Base-by-base conservation (phyloP, 2,113 vertebrate genomes). In the Syngnathus typhle region DNA sequence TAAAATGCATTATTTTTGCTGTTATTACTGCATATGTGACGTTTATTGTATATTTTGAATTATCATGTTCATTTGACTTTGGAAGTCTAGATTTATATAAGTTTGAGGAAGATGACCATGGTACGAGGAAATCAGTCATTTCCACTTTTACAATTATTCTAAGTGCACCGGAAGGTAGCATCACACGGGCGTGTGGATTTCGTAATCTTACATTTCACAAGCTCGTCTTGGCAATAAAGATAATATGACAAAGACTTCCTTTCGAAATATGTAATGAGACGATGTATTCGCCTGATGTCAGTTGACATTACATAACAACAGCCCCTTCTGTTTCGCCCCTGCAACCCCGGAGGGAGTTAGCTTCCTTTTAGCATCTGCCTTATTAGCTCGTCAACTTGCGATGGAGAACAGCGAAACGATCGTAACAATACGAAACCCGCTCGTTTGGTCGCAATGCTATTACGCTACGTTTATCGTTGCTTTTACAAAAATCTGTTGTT, bases 291-390 rank as follows among this genome's bases (percentile, higher is more conserved):
- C 55, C 60, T 7, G 51, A 16, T 21, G 56, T 68, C 55, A 12
- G 2, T 62, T 10, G 60, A 62, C 56, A 62, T 80, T 69, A 61
- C 73, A 65, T 55, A 74, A 78, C 4, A 64, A 3, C 27, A 13
- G 3, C 27, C 23, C 13, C 13, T 15, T 11, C 23, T 1, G 5
- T 27, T 19, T 19, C 19, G 1, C 49, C 49, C 49, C 49, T 18
- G 49, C 49, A n/a, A 21, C 19, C 49, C 49, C n/a, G 7, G n/a
- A 52, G 19, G 18, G n/a, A 58, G 55, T 16, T 58, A 36, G 55
- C 55, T 36, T 36, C 27, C 27, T 36, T 58, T 58, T 58, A 58
- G 55, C 55, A 58, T 36, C 55, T 15, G 27, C 55, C 36, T 36
- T 56, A 36, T 16, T 56, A 36, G 55, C 23, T 56, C 27, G 55